Conservation (phyloP, 2,888 invertebrate species). For the Nomada hirtipes region DNA sequence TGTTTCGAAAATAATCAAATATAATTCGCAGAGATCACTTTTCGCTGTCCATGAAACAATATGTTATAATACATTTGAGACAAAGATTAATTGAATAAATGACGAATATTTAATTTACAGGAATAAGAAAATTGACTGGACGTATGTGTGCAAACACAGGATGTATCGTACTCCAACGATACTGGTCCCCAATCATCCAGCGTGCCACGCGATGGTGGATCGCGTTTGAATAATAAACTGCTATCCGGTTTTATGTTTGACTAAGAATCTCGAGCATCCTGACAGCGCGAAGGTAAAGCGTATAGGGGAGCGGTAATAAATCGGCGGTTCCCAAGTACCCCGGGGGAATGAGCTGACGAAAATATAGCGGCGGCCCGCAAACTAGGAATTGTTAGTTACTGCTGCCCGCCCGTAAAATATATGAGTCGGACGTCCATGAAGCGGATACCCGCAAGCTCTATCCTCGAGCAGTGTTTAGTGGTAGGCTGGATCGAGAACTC, state of each 20-base stretch:
- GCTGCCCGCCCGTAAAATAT: slow-evolving; percentile 78
- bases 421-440: slow-evolving; percentile 73
- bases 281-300: slow-evolving; percentile 46
- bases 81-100: no score
- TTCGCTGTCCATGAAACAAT: no score
- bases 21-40: no score
- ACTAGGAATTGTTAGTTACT: slow-evolving; percentile 83
- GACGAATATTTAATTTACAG: no score
- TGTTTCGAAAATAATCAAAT: no score
- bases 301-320: slow-evolving; percentile 75
- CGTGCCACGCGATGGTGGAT: slow-evolving; percentile 28
- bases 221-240: slow-evolving; percentile 50
- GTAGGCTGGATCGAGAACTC: slow-evolving; percentile 60
- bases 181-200: background rate
- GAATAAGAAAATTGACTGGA: no score
- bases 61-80: no score
- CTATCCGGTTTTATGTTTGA: slow-evolving; percentile 56
- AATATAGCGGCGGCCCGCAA: slow-evolving; percentile 82
- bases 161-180: no score
- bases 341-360: slow-evolving; percentile 81
- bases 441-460: slow-evolving; percentile 67
- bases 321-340: slow-evolving; percentile 79
- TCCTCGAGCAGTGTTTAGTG: slow-evolving; percentile 53
- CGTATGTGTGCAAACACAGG: no score
- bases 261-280: slow-evolving; percentile 60